Evolutionary conservation across 1,140 invertebrate genomes (phyloP), one percentile per base, ranked within the genome.

Genomic region (Marisa cornuarietis): DNA sequence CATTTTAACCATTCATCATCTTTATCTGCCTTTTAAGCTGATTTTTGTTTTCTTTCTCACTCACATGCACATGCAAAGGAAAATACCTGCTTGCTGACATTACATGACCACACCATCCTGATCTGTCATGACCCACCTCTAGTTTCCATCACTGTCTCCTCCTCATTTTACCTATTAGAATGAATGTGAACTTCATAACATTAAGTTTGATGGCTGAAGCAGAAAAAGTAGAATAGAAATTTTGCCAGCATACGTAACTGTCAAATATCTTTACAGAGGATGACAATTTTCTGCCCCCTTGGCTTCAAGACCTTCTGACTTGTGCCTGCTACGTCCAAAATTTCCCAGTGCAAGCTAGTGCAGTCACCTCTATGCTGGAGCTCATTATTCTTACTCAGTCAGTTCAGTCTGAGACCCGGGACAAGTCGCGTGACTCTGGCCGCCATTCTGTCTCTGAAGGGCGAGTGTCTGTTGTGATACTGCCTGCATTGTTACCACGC

Each of bases 291-390:
- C 86, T 95, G n/a, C 95, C 95, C 0, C 92, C 92, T n/a, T 96
- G 95, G 95, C 88, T 96, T 18, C 93, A 95, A 84, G 93, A 94
- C 69, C 87, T 96, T 3, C 91, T 95, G 4, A 93, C 94, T 1
- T 94, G 93, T 83, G 92, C 93, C 4, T 95, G 94, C 84, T 94
- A 93, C 91, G 88, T 95, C 0, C 91, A 92, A 20, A 92, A 92
- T 78, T 90, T 92, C 90, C 88, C 88, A 61, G 90, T 96, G 3
- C 94, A 95, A 84, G 91, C 95, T 31, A 92, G 93, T 0, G 93
- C 95, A 10, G 94, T 96, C 26, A 93, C 93, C 3, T 95, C 95
- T 9, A 89, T 96, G n/a, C 90, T 96, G 31, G 95, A 96, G 87
- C 90, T 96, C 16, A 94, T 96, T 63, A 93, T 93, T 54, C 86